Base-by-base conservation (phyloP, 2,113 vertebrate genomes). In the Oxygymnocypris stewartii region DNA sequence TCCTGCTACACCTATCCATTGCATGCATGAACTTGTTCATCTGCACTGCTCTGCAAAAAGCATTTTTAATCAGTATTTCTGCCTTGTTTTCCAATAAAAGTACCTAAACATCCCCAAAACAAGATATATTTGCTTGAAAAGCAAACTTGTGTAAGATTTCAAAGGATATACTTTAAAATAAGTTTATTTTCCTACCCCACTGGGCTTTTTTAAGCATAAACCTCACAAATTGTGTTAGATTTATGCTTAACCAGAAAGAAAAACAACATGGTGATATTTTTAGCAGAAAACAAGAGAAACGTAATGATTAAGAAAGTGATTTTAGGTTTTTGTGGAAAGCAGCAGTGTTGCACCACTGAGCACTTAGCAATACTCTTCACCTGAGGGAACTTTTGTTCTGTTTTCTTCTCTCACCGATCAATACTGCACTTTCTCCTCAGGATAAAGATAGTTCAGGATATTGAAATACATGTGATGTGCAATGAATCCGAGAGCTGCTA, bases 391-490 rank as follows among this genome's bases (percentile, higher is more conserved):
- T 88, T 69, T 73, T 51, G 79, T 71, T 77, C 20, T 51, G 47
- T 74, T 78, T 83, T 49, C 80, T 88, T 71, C 73, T 23, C 61
- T 86, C 84, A 67, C 18, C 42, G 40, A 88, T 88, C 84, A 86
- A 88, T 88, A 84, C 47, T 73, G 79, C 71, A 51, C 73, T 51
- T 57, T 84, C 61, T 79, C 49, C 67, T 28, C 80, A 65, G 75
- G 87, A 88, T 79, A 88, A 86, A 86, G 84, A 88, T 79, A 88
- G 84, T 86, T 86, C 80, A 78, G 77, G 37, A 86, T 77, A 82
- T 84, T 82, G 85, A 86, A 86, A 88, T 79, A 80, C 73, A 84
- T 11, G 49, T 83, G 73, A 83, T 59, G 20, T 84, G 47, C 69
- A 11, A 57, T 74, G 49, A 84, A 37, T 59, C 59, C 10, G 1